These are phyloP conservation scores for Cliona cf. orientalis DNA, from an alignment of 37 sponge, comb jelly and placozoan species.

Conservation along the genomic window DNA sequence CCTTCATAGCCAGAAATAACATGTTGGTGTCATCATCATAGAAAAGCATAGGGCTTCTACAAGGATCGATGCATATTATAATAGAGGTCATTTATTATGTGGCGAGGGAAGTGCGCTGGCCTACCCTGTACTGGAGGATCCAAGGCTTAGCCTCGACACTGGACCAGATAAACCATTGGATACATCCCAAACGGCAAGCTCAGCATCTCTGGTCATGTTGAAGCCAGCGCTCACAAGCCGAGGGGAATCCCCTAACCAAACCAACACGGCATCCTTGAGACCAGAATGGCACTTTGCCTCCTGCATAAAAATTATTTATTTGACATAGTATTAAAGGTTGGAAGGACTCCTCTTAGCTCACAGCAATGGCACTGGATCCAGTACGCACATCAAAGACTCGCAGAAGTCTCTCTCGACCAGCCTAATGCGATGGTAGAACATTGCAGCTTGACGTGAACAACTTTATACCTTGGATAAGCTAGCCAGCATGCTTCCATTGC, in stretches of 20 bases:
- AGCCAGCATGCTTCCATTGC: conserved; percentile 63
- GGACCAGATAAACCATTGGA: conserved; percentile 54
- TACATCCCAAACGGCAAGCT: conserved; percentile 75
- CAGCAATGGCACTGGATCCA: background rate
- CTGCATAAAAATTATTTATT: conserved; percentile 19
- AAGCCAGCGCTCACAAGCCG: conserved; percentile 74
- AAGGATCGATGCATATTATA: too few species aligned
- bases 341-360: background rate
- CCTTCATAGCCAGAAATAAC: conserved; percentile 76
- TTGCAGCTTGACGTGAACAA: background rate
- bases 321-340: background rate
- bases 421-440: conserved; percentile 18
- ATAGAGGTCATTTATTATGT: too few species aligned
- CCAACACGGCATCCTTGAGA: conserved; percentile 61
- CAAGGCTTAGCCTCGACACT: conserved; percentile 37
- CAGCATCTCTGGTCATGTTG: conserved; percentile 49
- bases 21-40: conserved; percentile 87
- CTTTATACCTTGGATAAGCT: conserved; percentile 73
- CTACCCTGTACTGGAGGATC: conserved; percentile 1
- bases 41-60: conserved; percentile 74
- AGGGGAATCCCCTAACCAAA: conserved; percentile 69
- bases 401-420: conserved; percentile 55
- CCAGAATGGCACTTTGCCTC: conserved; percentile 61
- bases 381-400: conserved; percentile 78
- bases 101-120: background rate